A percentile compares a stretch with the other conserved stretches of the same genome.
Conservation (phyloP, 2,888 invertebrate genomes). For the Sycophila texana region DNA sequence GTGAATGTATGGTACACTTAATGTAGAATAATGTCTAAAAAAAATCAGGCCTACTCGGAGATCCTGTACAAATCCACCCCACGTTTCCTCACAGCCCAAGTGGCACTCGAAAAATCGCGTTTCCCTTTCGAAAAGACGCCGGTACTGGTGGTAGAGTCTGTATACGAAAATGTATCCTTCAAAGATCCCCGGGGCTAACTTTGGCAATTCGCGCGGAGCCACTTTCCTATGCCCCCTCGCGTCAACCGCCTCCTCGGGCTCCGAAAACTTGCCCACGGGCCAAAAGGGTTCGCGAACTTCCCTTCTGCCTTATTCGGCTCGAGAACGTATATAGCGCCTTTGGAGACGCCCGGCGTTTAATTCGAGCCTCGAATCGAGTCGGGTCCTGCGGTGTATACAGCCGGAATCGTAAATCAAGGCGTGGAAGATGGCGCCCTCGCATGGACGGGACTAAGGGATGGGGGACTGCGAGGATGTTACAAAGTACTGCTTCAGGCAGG, state of each 20-base stretch:
- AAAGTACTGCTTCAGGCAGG: no score
- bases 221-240: constrained; percentile 30
- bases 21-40: background rate
- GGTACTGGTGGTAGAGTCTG: background rate
- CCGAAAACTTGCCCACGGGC: constrained; percentile 31
- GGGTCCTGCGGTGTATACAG: background rate
- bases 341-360: constrained; percentile 14
- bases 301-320: constrained; percentile 24
- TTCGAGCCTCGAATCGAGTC: background rate
- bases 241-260: constrained; percentile 11
- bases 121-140: constrained; percentile 18
- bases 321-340: constrained; percentile 24
- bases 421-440: background rate
- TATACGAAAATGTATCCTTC: constrained; percentile 33
- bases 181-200: constrained; percentile 47
- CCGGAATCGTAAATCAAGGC: background rate
- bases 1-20: background rate
- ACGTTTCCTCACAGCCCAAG: background rate
- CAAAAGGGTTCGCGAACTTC: background rate
- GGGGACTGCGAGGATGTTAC: no score
- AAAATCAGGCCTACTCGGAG: background rate
- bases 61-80: background rate
- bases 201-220: constrained; percentile 37
- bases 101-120: constrained; percentile 8
- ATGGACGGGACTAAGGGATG: background rate